Conservation (phyloP, 2,888 invertebrate species). For the Pseudococcus viburni region DNA sequence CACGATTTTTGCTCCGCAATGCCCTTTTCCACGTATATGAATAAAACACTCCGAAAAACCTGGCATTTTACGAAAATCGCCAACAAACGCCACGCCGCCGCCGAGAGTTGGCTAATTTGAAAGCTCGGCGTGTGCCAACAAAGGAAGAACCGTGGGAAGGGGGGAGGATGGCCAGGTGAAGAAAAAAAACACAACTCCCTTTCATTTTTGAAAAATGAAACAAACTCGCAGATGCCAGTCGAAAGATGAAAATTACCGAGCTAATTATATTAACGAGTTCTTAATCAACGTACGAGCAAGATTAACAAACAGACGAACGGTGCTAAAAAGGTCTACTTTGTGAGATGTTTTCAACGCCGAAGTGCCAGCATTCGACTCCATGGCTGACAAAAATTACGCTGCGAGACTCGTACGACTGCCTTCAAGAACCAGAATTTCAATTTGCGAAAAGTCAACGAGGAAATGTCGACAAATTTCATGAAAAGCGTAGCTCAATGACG, state of each 20-base stretch:
- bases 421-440: slow-evolving; percentile 2
- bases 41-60: not conserved
- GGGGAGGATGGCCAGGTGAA: not conserved
- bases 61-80: not conserved
- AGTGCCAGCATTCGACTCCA: not conserved
- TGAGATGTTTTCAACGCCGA: not conserved
- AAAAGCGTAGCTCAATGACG: not conserved
- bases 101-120: slow-evolving; percentile 3
- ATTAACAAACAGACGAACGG: not conserved
- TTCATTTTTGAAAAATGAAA: not conserved
- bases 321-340: not conserved
- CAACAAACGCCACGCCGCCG: not conserved
- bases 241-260: not conserved
- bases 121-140: slow-evolving; percentile 8
- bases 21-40: no score
- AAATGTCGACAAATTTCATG: slow-evolving; percentile 38
- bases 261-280: not conserved
- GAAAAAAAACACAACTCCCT: not conserved
- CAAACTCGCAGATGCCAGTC: not conserved
- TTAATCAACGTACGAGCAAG: not conserved
- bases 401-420: not conserved
- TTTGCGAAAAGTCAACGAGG: slow-evolving; percentile 3
- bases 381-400: not conserved
- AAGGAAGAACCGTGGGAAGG: not conserved
- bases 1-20: not conserved